phyloP scores from a whole-genome alignment of 2,888 invertebrate species.

The Listrodromus nycthemerus region DNA sequence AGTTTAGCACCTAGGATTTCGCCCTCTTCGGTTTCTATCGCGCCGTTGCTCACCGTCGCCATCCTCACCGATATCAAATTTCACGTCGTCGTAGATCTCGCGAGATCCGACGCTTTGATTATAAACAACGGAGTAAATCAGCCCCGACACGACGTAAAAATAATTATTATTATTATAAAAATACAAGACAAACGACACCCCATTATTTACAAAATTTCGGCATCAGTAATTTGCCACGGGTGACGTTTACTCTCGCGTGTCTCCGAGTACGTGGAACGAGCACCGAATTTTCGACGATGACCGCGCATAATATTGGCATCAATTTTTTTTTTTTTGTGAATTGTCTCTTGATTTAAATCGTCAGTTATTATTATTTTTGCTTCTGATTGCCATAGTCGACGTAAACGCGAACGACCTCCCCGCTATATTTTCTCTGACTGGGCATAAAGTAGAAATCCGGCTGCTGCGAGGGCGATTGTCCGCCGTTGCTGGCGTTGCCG shows the following conservation, averaged over 20 bases:
- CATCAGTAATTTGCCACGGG: conserved; percentile 23
- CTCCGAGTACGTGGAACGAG: not conserved
- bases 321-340: conserved; percentile 2
- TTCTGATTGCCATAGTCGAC: conserved; percentile 91
- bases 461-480: conserved; percentile 83
- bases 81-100: conserved; percentile 13
- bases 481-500: conserved; percentile 66
- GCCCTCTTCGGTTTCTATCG: not conserved
- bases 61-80: not conserved
- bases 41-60: conserved; percentile 7
- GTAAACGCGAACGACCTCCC: conserved; percentile 94
- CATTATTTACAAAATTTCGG: conserved; percentile 60
- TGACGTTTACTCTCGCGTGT: not conserved
- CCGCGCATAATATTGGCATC: not conserved
- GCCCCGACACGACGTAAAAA: conserved; percentile 17
- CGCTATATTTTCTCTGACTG: conserved; percentile 96
- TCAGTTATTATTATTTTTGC: conserved; percentile 85
- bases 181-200: conserved; percentile 3
- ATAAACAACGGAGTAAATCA: conserved; percentile 22
- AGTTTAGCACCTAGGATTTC: conserved; percentile 50
- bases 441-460: conserved; percentile 98
- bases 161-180: not conserved
- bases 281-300: too few relatives aligned
- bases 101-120: conserved; percentile 43
- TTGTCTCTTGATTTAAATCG: not conserved